Percentiles rank a stretch among this genome's conserved stretches.
These are phyloP conservation scores for Neotoxoptera formosana DNA, from an alignment of 1,140 invertebrate genomes.

Conservation along the genomic window DNA sequence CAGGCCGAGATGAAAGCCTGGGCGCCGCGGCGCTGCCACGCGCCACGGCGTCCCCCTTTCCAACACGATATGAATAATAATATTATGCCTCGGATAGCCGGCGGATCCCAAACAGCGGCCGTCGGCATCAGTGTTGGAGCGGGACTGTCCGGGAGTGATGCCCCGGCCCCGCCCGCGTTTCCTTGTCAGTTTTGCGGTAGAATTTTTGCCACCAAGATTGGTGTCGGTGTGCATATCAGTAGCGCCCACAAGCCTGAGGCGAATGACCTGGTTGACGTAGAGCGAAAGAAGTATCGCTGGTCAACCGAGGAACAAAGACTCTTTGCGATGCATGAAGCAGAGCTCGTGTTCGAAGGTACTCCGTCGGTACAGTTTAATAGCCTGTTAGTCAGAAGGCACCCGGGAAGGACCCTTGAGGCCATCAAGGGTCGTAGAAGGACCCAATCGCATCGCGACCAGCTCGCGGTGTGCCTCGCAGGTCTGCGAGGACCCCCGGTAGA, in stretches of 20 bases:
- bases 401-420: neutral
- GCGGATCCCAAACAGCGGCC: neutral
- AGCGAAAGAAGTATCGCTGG: neutral
- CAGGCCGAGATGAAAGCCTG: neutral
- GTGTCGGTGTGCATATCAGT: no score
- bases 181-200: no score
- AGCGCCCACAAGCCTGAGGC: neutral
- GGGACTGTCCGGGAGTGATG: no score
- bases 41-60: neutral
- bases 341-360: accelerated
- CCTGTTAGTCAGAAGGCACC: neutral
- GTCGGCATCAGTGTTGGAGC: no score
- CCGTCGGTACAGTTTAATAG: no score
- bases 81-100: neutral
- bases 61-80: neutral
- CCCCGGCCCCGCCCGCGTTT: no score
- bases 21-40: neutral
- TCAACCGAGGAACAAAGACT: neutral
- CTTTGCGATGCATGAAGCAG: neutral
- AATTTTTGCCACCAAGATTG: no score
- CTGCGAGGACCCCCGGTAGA: no score
- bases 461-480: no score
- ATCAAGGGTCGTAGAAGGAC: no score
- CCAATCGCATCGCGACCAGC: no score
- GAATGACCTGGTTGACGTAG: neutral